Conservation (phyloP, 1,140 invertebrate genomes). For the Laupala kohalensis region DNA sequence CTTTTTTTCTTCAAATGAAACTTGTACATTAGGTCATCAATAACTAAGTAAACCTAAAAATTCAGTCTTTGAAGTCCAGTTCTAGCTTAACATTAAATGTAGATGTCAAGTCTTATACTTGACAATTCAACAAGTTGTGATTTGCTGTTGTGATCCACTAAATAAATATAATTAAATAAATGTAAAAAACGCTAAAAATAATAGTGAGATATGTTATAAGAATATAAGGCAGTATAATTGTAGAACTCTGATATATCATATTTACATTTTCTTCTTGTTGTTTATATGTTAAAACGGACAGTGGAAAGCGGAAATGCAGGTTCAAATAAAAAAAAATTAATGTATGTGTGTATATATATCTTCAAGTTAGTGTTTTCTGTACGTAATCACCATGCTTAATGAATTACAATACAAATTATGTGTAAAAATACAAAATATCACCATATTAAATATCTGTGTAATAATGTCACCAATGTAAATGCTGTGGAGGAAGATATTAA, state of each 20-base stretch:
- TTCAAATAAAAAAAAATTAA: constrained; percentile 9
- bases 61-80: constrained; percentile 1
- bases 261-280: constrained; percentile 10
- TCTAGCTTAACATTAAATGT: constrained; percentile 9
- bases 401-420: constrained; percentile 1
- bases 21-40: neutral
- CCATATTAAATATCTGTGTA: constrained; percentile 2
- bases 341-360: constrained; percentile 10
- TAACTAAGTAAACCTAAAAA: neutral
- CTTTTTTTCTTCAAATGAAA: neutral
- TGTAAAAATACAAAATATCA: constrained; percentile 5
- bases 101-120: constrained; percentile 3
- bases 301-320: constrained; percentile 16
- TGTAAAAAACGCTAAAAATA: constrained; percentile 1
- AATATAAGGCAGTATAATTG: constrained; percentile 3
- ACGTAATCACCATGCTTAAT: constrained; percentile 4
- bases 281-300: constrained; percentile 9
- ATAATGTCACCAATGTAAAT: constrained; percentile 2
- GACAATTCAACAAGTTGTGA: constrained; percentile 5
- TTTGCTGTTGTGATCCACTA: constrained; percentile 14
- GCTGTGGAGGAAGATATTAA: constrained; percentile 7
- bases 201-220: constrained; percentile 7
- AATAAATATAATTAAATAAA: neutral
- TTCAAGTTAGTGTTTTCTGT: constrained; percentile 9
- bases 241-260: constrained; percentile 12